phyloP scores from a whole-genome alignment of 2,888 invertebrate genomes.

The Drosophila longiperda region DNA sequence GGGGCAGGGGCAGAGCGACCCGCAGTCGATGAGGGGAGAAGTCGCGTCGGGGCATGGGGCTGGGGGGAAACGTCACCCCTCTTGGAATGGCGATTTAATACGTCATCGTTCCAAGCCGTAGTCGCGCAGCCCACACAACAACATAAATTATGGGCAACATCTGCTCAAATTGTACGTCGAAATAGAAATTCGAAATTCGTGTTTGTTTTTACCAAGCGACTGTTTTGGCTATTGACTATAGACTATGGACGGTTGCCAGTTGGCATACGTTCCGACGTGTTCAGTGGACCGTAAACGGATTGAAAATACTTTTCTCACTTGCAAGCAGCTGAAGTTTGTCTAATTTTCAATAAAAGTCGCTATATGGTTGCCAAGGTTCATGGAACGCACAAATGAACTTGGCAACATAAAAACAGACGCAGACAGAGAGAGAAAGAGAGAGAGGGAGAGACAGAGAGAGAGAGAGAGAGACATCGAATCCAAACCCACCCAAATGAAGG shows the following conservation, averaged over 20 bases:
- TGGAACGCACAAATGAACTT: constrained; percentile 75
- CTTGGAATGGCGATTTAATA: constrained; percentile 69
- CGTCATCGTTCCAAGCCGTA: constrained; percentile 69
- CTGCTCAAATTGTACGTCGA: constrained; percentile 62
- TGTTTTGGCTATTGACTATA: constrained; percentile 10
- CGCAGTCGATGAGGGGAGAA: background rate
- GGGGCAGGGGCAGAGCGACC: constrained; percentile 10
- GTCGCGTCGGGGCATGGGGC: background rate
- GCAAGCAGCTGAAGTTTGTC: constrained; percentile 50
- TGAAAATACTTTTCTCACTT: constrained; percentile 47
- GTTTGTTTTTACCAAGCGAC: constrained; percentile 71
- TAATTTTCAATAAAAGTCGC: constrained; percentile 76
- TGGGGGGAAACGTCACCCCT: constrained; percentile 15
- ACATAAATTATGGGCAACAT: constrained; percentile 74
- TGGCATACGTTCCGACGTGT: constrained; percentile 48
- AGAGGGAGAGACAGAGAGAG: too few relatives aligned
- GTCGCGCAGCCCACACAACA: constrained; percentile 62
- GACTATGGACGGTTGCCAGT: background rate
- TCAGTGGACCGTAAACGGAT: constrained; percentile 66
- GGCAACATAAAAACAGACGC: constrained; percentile 33
- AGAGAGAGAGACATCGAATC: background rate
- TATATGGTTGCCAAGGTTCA: constrained; percentile 77
- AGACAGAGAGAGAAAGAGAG: background rate
- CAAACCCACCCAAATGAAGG: constrained; percentile 58
- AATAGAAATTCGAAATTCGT: constrained; percentile 68